Percentiles rank a stretch among this genome's conserved stretches.
These are phyloP conservation scores for Epirrhoe alternata DNA, from an alignment of 2,888 invertebrate genomes.

Conservation along the genomic window DNA sequence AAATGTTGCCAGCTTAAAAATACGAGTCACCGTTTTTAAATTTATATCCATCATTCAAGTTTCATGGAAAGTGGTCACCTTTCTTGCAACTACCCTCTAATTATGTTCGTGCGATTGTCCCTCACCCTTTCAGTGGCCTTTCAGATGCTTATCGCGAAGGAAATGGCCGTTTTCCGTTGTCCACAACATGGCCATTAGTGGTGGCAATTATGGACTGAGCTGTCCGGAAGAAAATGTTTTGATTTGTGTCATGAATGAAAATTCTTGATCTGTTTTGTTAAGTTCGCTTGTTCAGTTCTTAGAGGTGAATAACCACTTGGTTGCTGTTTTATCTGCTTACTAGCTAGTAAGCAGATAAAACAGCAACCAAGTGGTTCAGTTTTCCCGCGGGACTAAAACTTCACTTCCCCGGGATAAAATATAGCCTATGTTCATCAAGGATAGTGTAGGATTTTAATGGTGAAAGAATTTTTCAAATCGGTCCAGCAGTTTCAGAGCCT, in stretches of 20 bases:
- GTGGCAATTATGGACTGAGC: conserved; percentile 79
- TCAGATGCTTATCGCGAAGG: conserved; percentile 83
- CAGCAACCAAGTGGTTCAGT: too few species aligned
- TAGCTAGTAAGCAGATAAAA: too few species aligned
- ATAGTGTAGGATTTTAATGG: too few species aligned
- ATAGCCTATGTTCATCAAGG: too few species aligned
- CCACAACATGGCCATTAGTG: conserved; percentile 80
- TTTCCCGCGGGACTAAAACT: too few species aligned
- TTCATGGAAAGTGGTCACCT: conserved; percentile 55
- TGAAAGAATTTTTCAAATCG: too few species aligned
- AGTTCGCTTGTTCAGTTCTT: neutral
- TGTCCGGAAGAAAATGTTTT: conserved; percentile 50
- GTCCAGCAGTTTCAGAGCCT: too few species aligned
- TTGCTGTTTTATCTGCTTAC: neutral
- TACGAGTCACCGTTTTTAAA: conserved; percentile 53
- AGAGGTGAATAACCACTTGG: neutral
- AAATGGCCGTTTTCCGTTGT: conserved; percentile 84
- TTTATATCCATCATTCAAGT: conserved; percentile 60
- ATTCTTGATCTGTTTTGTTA: conserved; percentile 16
- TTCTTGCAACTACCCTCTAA: conserved; percentile 57
- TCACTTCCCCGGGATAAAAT: too few species aligned
- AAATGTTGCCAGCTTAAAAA: conserved; percentile 6
- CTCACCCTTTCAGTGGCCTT: conserved; percentile 81
- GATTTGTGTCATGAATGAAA: conserved; percentile 34
- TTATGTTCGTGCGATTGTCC: conserved; percentile 73